A percentile compares a stretch with the other conserved stretches of the same genome.
Conservation (phyloP, 2,888 invertebrate species). For the Ophraella communa region DNA sequence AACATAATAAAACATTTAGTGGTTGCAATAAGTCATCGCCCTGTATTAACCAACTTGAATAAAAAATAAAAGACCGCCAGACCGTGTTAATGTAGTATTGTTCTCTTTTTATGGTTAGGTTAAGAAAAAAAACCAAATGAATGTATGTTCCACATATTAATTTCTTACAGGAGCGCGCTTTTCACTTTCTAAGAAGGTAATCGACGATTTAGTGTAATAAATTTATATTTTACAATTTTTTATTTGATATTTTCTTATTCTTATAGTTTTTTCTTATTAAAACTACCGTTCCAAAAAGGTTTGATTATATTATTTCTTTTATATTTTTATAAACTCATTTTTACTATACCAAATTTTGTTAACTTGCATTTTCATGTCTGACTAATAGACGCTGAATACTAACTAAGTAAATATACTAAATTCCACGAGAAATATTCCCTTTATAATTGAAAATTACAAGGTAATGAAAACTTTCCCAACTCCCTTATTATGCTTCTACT, state of each 20-base stretch:
- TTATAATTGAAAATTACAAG: constrained; percentile 4
- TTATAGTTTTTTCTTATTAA: too few species aligned
- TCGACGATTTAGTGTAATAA: too few species aligned
- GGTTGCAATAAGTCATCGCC: constrained; percentile 26
- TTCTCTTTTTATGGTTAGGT: constrained; percentile 46
- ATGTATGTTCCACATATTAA: constrained; percentile 45
- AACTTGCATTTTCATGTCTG: too few species aligned
- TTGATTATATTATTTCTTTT: too few species aligned
- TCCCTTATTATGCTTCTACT: not conserved
- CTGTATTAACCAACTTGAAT: constrained; percentile 24
- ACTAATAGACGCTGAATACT: too few species aligned
- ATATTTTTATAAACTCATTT: too few species aligned
- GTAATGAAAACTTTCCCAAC: constrained; percentile 5
- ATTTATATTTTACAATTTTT: too few species aligned
- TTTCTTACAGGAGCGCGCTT: constrained; percentile 21
- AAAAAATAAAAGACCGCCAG: constrained; percentile 41
- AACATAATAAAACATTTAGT: constrained; percentile 1
- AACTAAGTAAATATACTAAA: not conserved
- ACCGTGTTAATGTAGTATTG: constrained; percentile 49
- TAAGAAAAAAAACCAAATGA: constrained; percentile 34
- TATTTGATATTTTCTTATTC: too few species aligned
- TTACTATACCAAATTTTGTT: too few species aligned
- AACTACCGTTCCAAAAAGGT: too few species aligned
- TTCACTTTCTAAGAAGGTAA: not conserved
- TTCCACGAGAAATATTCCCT: not conserved